Evolutionary conservation across 2,113 vertebrate genomes (phyloP), one percentile per base, ranked within the genome.

Genomic region (Pollimyrus isidori): DNA sequence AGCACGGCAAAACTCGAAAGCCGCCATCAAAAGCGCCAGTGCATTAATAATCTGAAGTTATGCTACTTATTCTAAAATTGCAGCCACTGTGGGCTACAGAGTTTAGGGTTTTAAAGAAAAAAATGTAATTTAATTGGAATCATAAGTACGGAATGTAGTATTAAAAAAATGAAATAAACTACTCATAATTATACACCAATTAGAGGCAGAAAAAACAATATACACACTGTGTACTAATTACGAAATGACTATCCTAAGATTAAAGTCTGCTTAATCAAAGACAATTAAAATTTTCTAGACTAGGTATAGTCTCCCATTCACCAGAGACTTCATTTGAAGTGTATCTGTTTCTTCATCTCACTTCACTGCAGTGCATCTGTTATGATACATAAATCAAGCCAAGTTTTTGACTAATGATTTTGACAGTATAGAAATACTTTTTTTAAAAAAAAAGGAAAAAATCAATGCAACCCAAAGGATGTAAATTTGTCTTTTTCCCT

Each of bases 191-290:
- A 21, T 73, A 90, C 65, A 69, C 56, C 89, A 90, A 88, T 91
- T 90, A 91, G 73, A 50, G 46, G 58, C 49, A 30, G 62, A 82
- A 46, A 88, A 84, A 89, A 90, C 39, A 82, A 15, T 80, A 46
- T 15, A 35, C 82, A 56, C 17, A 23, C 49, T 45, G 88, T 53
- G 73, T 50, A 48, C 85, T 89, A 89, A 90, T 89, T 87, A 80
- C 49, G 76, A 88, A 88, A 86, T 86, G 69, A 90, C 73, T 89
- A 85, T 19, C 84, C 73, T 56, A 58, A 91, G 86, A 89, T 91
- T 90, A 88, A 80, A 88, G 90, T 45, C 83, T 35, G 86, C 42
- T 19, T 58, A 53, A 52, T 90, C 35, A 90, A 90, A 85, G 50
- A 13, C 42, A 65, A 48, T 87, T 65, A 84, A 69, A 62, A 52